Evolutionary conservation across 2,888 invertebrate genomes (phyloP).

Genomic region (Drosophila pseudotalamancana): DNA sequence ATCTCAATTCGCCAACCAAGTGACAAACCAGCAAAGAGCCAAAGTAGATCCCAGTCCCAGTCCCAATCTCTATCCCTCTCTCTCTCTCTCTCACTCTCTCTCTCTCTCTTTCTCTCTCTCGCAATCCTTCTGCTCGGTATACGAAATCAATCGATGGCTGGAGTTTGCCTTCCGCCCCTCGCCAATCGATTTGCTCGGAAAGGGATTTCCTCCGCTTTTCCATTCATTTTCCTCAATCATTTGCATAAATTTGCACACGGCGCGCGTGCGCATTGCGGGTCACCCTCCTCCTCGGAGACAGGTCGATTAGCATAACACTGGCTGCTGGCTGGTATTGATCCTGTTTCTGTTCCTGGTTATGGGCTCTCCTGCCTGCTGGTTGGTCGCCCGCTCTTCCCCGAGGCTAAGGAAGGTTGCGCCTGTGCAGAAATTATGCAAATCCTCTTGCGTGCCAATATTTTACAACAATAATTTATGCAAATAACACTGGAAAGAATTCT

Average conservation of each 20-base stretch:
- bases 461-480: slow-evolving; percentile 78
- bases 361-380: slow-evolving; percentile 5
- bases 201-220: slow-evolving; percentile 36
- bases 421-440: slow-evolving; percentile 81
- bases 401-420: slow-evolving; percentile 22
- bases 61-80: background rate
- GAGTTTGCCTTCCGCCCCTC: slow-evolving; percentile 43
- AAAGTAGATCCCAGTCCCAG: no score
- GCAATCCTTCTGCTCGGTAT: slow-evolving; percentile 3
- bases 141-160: slow-evolving; percentile 59
- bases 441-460: slow-evolving; percentile 58
- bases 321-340: slow-evolving; percentile 54
- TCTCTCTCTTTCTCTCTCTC: background rate
- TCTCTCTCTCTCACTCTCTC: background rate
- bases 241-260: slow-evolving; percentile 73
- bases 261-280: slow-evolving; percentile 62
- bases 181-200: slow-evolving; percentile 58
- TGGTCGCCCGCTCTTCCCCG: slow-evolving; percentile 24
- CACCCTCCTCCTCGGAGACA: slow-evolving; percentile 68
- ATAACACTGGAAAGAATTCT: slow-evolving; percentile 53
- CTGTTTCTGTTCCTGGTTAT: slow-evolving; percentile 4
- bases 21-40: slow-evolving; percentile 64
- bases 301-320: slow-evolving; percentile 83
- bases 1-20: slow-evolving; percentile 70
- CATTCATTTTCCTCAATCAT: slow-evolving; percentile 43